Evolutionary conservation across 23 tunicate species (phyloP).

Genomic region (Halocynthia roretzi): DNA sequence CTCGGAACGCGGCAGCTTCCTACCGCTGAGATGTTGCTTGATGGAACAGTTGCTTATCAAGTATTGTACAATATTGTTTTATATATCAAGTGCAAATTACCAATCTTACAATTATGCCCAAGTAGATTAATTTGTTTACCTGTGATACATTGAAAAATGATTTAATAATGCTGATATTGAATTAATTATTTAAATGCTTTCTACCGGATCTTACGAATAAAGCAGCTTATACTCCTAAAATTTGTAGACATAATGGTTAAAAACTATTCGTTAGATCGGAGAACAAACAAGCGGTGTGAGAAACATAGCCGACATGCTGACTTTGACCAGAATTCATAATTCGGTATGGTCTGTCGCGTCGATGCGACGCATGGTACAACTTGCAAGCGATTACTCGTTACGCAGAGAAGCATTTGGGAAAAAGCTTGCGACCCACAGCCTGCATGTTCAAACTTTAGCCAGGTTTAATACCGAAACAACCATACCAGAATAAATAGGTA

Average conservation of each 20-base stretch:
- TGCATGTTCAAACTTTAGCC: constrained; percentile 87
- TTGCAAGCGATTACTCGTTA: constrained; percentile 70
- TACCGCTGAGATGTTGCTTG: constrained; percentile 80
- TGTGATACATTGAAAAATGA: too few species aligned
- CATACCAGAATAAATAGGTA: neutral
- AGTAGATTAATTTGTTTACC: too few species aligned
- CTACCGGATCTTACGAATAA: neutral
- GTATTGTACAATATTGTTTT: constrained; percentile 10
- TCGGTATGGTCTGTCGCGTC: constrained; percentile 37
- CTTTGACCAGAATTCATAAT: constrained; percentile 79
- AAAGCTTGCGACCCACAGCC: constrained; percentile 36
- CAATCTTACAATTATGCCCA: neutral
- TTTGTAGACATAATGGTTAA: neutral
- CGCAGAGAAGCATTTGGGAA: constrained; percentile 68
- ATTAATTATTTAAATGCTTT: neutral
- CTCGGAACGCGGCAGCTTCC: constrained; percentile 95
- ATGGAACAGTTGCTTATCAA: constrained; percentile 67
- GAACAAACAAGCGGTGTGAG: constrained; percentile 50
- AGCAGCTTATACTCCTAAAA: neutral
- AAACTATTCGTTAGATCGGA: constrained; percentile 50
- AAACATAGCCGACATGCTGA: constrained; percentile 75
- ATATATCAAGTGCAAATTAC: neutral
- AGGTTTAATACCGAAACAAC: constrained; percentile 19
- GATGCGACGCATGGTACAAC: constrained; percentile 48
- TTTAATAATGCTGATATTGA: neutral